Conservation (phyloP, 1,140 invertebrate species). For the Drosophila paulistorum region DNA sequence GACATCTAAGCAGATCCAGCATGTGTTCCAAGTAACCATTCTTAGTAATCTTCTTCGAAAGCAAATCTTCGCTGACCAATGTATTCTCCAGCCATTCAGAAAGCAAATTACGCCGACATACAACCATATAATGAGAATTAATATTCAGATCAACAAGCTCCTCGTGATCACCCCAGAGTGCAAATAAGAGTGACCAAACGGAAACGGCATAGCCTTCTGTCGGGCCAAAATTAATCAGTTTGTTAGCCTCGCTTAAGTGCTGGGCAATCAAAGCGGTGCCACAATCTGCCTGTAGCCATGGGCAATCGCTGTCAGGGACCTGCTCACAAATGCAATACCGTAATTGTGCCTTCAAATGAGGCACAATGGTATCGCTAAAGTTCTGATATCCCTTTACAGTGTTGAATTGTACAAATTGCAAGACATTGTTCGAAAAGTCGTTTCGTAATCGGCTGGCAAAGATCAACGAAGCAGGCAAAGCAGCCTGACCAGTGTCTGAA, state of each 20-base stretch:
- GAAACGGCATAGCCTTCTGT: slow-evolving; percentile 83
- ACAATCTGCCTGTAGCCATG: slow-evolving; percentile 77
- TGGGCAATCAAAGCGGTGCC: slow-evolving; percentile 83
- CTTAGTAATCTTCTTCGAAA: slow-evolving; percentile 61
- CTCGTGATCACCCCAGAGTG: slow-evolving; percentile 91
- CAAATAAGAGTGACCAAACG: slow-evolving; percentile 92
- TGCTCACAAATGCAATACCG: slow-evolving; percentile 83
- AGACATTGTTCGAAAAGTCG: slow-evolving; percentile 59
- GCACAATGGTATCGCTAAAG: slow-evolving; percentile 77
- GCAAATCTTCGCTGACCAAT: slow-evolving; percentile 64
- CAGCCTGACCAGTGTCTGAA: slow-evolving; percentile 21
- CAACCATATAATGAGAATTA: slow-evolving; percentile 66
- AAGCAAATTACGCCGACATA: slow-evolving; percentile 75
- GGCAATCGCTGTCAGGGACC: slow-evolving; percentile 83
- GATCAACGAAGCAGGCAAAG: slow-evolving; percentile 31
- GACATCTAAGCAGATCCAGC: slow-evolving; percentile 72
- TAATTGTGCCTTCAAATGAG: slow-evolving; percentile 84
- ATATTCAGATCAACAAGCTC: slow-evolving; percentile 76
- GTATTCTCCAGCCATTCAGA: slow-evolving; percentile 80
- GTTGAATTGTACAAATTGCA: slow-evolving; percentile 70
- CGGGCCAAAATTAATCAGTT: slow-evolving; percentile 71
- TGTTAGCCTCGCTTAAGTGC: slow-evolving; percentile 84
- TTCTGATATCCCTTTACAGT: slow-evolving; percentile 44
- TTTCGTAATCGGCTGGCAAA: slow-evolving; percentile 51
- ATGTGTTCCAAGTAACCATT: slow-evolving; percentile 73